Base-by-base conservation (phyloP, 64 coral and sea anemone genomes). In the Catalaphyllia jardinei region DNA sequence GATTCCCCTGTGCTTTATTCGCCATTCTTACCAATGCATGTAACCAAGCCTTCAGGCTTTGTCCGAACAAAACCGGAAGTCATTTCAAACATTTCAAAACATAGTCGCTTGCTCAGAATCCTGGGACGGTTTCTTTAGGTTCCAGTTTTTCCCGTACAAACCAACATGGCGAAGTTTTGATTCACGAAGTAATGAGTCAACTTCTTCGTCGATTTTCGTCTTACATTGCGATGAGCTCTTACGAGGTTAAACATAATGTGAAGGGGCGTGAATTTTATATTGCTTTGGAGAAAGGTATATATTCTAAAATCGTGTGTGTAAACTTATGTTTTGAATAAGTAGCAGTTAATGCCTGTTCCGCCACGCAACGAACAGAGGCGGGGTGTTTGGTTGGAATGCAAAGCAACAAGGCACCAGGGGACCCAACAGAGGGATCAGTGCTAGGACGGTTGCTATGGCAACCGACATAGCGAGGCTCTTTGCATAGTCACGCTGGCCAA, bases 41-140 rank as follows among this genome's bases (percentile, higher is more conserved):
- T 78, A 73, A 86, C 94, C 94, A 72, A 61, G 91, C 94, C 94
- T 96, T 57, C 54, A 57, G 81, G 79, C 91, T 93, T 96, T 96
- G 91, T 96, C 85, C 87, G 14, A 24, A 51, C 10, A 57, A 55
- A 82, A 96, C 94, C 94, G 94, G 94, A 96, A 96, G 89, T 86
- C 20, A 50, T 71, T 38, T 15, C 15, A 85, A 85, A 71, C 33
- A 71, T 83, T 42, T 83, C 61, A 81, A 81, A 81, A 62, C 54
- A 33, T 31, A 9, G 12, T 29, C 38, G 14, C 38, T 29, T 19
- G 33, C 81, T 71, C 8, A 49, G 81, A 15, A 42, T 85, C 24
- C 14, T 71, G 81, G 81, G 81, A 83, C 12, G 4, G 14, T 69
- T 22, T 42, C 16, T 19, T 18, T 24, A 5, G 39, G 31, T 42